phyloP scores from a whole-genome alignment of 2,113 vertebrate genomes.

The Symphodus melops region DNA sequence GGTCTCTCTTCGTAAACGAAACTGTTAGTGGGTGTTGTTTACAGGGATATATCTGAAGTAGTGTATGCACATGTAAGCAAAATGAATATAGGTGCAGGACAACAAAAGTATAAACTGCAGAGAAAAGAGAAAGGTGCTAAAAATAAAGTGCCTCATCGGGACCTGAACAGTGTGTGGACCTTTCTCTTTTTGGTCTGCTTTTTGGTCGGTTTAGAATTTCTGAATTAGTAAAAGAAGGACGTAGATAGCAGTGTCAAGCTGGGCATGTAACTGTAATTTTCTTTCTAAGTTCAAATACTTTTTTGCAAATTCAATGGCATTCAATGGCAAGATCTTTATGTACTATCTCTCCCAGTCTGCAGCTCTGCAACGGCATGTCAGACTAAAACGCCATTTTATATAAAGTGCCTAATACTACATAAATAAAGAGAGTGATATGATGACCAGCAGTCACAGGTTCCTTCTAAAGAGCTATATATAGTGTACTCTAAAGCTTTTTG shows the following conservation, averaged over 20 bases:
- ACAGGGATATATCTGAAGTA: constrained; percentile 7
- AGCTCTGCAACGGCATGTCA: background rate
- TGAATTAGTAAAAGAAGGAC: constrained; percentile 28
- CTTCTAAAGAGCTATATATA: background rate
- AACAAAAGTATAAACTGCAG: too few relatives aligned
- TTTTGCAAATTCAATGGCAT: too few relatives aligned
- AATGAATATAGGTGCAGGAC: too few relatives aligned
- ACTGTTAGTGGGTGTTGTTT: background rate
- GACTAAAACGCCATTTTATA: too few relatives aligned
- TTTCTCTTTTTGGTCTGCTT: too few relatives aligned
- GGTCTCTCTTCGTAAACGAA: constrained; percentile 7
- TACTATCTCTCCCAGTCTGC: background rate
- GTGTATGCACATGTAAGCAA: background rate
- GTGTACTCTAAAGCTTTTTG: background rate
- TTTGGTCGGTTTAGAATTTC: background rate
- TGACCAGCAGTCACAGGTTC: background rate
- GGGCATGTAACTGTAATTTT: background rate
- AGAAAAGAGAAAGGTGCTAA: too few relatives aligned
- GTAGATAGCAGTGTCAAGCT: constrained; percentile 2
- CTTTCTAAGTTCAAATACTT: too few relatives aligned
- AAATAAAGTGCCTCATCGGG: too few relatives aligned
- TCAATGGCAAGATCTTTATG: background rate
- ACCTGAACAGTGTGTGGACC: too few relatives aligned
- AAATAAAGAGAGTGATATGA: background rate
- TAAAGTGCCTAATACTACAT: background rate